Evolutionary conservation across 2,113 vertebrate species (phyloP).

Genomic region (Oreochromis aureus): DNA sequence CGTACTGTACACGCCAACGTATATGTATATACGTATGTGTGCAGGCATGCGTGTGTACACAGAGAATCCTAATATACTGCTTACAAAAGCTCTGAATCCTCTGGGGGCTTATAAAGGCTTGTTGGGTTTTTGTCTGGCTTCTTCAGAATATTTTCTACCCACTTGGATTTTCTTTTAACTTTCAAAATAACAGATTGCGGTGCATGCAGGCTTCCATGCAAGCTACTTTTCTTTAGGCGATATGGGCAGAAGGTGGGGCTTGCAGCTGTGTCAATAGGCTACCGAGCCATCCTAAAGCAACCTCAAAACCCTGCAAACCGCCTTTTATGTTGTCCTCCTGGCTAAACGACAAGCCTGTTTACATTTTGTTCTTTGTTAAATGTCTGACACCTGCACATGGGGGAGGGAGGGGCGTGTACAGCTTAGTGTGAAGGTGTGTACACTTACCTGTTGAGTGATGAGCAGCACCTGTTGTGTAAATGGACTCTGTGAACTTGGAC

Average conservation of each 20-base stretch:
- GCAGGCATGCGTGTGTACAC: slow-evolving; percentile 32
- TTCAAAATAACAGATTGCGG: slow-evolving; percentile 59
- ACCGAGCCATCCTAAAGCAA: slow-evolving; percentile 52
- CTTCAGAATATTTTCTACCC: slow-evolving; percentile 27
- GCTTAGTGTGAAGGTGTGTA: slow-evolving; percentile 41
- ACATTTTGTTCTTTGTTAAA: slow-evolving; percentile 47
- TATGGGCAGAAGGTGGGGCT: slow-evolving; percentile 61
- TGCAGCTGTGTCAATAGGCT: slow-evolving; percentile 75
- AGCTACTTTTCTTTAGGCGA: slow-evolving; percentile 43
- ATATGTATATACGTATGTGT: slow-evolving; percentile 16
- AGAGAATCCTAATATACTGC: slow-evolving; percentile 21
- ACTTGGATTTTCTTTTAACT: slow-evolving; percentile 53
- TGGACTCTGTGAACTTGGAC: slow-evolving; percentile 15
- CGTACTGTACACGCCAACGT: background rate
- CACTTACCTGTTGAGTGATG: slow-evolving; percentile 44
- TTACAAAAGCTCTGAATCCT: slow-evolving; percentile 37
- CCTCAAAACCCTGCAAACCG: slow-evolving; percentile 33
- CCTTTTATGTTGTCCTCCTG: slow-evolving; percentile 59
- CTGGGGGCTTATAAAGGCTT: slow-evolving; percentile 25
- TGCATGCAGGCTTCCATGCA: slow-evolving; percentile 46
- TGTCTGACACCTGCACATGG: slow-evolving; percentile 51
- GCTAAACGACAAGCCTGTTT: slow-evolving; percentile 47
- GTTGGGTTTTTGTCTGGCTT: slow-evolving; percentile 46
- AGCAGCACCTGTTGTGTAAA: slow-evolving; percentile 57
- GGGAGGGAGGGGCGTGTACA: background rate